phyloP scores from a whole-genome alignment of 2,113 vertebrate species.

The Sceloporus tristichus region DNA sequence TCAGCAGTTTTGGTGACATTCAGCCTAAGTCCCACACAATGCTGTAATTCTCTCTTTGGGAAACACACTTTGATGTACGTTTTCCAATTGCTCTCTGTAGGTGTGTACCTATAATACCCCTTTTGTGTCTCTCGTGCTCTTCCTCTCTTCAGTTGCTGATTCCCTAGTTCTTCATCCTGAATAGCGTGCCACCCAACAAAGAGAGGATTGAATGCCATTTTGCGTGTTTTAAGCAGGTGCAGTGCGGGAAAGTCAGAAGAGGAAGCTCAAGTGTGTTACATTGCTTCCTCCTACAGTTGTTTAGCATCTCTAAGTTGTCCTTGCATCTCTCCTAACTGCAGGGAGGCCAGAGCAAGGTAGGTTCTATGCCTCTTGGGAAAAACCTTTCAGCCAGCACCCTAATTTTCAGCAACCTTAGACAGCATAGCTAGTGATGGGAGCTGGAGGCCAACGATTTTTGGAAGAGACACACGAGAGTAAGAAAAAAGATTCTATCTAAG shows the following conservation, averaged over 20 bases:
- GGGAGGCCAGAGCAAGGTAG: too few relatives aligned
- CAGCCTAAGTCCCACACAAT: constrained; percentile 18
- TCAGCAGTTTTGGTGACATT: constrained; percentile 33
- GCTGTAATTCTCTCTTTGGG: constrained; percentile 12
- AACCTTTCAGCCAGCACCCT: too few relatives aligned
- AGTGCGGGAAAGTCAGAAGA: background rate
- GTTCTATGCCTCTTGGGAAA: too few relatives aligned
- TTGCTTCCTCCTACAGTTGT: background rate
- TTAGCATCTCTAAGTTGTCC: background rate
- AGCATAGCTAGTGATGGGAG: too few relatives aligned
- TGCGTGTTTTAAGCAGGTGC: constrained; percentile 6
- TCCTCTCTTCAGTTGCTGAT: background rate
- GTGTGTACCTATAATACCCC: constrained; percentile 30
- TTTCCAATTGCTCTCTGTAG: constrained; percentile 42
- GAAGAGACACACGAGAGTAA: too few relatives aligned
- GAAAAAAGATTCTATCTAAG: too few relatives aligned
- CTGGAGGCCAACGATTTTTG: too few relatives aligned
- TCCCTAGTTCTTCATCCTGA: constrained; percentile 30
- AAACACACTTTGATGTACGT: constrained; percentile 20
- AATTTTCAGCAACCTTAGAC: too few relatives aligned
- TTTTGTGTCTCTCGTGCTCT: constrained; percentile 26
- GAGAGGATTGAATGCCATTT: constrained; percentile 24
- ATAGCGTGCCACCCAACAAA: constrained; percentile 49
- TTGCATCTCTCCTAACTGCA: background rate
- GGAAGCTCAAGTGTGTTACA: background rate